Base-by-base conservation (phyloP, 2,113 vertebrate genomes). In the Oncorhynchus gorbuscha region DNA sequence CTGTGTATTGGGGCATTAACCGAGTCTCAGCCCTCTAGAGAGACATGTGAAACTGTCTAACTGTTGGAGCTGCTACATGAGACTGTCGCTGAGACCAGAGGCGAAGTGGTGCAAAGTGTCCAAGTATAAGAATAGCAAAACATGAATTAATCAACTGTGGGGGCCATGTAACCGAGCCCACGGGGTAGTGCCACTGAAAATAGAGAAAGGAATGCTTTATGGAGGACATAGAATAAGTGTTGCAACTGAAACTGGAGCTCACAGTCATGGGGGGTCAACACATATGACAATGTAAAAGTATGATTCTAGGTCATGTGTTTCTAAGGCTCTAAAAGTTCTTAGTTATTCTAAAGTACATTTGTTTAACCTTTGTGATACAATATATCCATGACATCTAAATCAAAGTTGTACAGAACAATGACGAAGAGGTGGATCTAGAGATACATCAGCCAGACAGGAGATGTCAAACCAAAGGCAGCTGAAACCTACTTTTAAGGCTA, bases 91-190 rank as follows among this genome's bases (percentile, higher is more conserved):
- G 20, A 22, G 26, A 22, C 69, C 45, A n/a, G 55, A 49, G 72
- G 28, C 58, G 1, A 62, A n/a, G 14, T n/a, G 24, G 48, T 18
- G 69, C 35, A 18, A n/a, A 51, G 76, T 59, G n/a, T 28, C 48
- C 26, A 69, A 69, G 65, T 58, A 26, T 26, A 72, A 76, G 8
- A 71, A 49, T 51, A 76, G 76, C 69, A 77, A 72, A 77, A 77
- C 69, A 72, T 22, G 72, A 69, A 77, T 77, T 77, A 77, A 71
- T 77, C 35, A 77, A 71, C 76, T 22, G 48, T 26, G 69, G 39
- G 39, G 76, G 61, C 18, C 62, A 30, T 70, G 69, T 76, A 55
- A 71, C 16, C 28, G 51, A 64, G n/a, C 58, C 67, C 75, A 45
- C 20, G 48, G 69, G 69, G 69, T 26, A 65, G 26, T 18, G 22